phyloP scores from a whole-genome alignment of 2,113 vertebrate species.

The Ictalurus furcatus region DNA sequence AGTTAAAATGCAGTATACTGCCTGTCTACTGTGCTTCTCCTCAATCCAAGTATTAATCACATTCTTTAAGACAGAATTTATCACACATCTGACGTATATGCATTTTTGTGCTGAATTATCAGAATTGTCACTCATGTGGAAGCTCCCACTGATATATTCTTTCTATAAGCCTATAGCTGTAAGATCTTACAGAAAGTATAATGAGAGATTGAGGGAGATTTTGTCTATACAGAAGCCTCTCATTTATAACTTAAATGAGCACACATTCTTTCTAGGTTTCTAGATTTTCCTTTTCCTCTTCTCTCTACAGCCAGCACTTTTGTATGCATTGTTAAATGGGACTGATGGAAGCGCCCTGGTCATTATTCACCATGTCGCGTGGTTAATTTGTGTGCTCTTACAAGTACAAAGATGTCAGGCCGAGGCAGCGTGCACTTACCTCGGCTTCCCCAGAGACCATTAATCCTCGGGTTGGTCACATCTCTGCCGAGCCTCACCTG shows the following conservation, averaged over 20 bases:
- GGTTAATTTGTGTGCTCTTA: conserved; percentile 81
- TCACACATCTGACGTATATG: conserved; percentile 29
- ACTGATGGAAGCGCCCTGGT: conserved; percentile 70
- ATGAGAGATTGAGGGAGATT: background rate
- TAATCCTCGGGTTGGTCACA: conserved; percentile 76
- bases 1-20: conserved; percentile 10
- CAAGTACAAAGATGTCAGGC: conserved; percentile 81
- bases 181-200: background rate
- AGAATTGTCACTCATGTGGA: conserved; percentile 6
- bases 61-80: background rate
- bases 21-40: conserved; percentile 40
- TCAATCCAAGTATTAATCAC: conserved; percentile 32
- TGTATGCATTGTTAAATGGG: conserved; percentile 78
- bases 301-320: conserved; percentile 54
- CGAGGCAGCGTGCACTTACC: conserved; percentile 74
- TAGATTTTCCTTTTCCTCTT: conserved; percentile 10
- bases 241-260: background rate
- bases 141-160: conserved; percentile 8
- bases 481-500: conserved; percentile 68
- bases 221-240: background rate
- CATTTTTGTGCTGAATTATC: conserved; percentile 37
- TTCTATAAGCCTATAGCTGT: conserved; percentile 7
- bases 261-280: conserved; percentile 7
- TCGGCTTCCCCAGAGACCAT: conserved; percentile 73
- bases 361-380: conserved; percentile 74